These are phyloP conservation scores for Lasioglossum calceatum DNA, from an alignment of 2,888 invertebrate genomes.

Conservation along the genomic window DNA sequence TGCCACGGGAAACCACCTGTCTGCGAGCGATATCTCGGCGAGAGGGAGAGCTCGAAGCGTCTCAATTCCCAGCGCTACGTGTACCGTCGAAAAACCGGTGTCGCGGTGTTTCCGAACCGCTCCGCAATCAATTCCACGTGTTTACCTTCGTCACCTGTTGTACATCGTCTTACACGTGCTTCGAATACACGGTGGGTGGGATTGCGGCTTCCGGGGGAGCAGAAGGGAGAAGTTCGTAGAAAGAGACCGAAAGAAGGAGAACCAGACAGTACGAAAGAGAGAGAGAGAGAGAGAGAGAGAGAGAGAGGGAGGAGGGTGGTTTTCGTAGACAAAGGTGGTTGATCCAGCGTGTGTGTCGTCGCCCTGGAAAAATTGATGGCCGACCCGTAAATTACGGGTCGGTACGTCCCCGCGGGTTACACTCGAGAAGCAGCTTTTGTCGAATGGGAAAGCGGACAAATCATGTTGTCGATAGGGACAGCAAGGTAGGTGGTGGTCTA, in stretches of 20 bases:
- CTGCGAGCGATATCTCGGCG: neutral
- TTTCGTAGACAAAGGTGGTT: constrained; percentile 15
- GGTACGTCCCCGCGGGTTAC: constrained; percentile 47
- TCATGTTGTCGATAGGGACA: constrained; percentile 66
- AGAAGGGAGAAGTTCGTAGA: neutral
- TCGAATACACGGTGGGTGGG: constrained; percentile 27
- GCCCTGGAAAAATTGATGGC: constrained; percentile 39
- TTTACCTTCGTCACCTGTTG: constrained; percentile 60
- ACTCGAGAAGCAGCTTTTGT: constrained; percentile 43
- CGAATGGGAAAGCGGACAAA: constrained; percentile 65
- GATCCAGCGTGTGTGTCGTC: neutral
- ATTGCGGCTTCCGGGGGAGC: neutral
- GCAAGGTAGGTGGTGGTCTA: neutral
- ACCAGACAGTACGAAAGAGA: neutral
- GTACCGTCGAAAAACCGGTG: constrained; percentile 11
- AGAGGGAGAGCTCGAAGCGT: neutral
- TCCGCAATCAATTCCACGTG: constrained; percentile 36
- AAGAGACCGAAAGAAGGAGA: neutral
- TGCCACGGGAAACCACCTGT: constrained; percentile 1
- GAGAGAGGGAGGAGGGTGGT: neutral
- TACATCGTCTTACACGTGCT: constrained; percentile 47
- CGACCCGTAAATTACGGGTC: constrained; percentile 46
- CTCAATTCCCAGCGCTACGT: constrained; percentile 13
- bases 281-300: neutral
- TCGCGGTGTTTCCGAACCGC: neutral